Evolutionary conservation across 2,888 invertebrate genomes (phyloP).

Genomic region (Leptinotarsa juncta): DNA sequence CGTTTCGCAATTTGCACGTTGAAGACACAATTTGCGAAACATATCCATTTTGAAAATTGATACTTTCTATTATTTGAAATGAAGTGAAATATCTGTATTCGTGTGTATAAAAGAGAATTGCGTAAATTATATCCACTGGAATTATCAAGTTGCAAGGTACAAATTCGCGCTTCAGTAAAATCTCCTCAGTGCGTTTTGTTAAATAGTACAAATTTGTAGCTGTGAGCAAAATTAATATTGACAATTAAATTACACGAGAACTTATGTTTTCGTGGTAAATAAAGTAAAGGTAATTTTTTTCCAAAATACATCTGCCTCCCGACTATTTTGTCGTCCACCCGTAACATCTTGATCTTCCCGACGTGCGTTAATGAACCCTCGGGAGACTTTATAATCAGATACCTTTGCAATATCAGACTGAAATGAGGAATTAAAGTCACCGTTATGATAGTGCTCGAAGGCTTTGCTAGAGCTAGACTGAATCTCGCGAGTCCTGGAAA

Average conservation of each 20-base stretch:
- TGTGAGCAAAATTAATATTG: no score
- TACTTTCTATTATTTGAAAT: neutral
- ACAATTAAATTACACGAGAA: no score
- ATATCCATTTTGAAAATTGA: neutral
- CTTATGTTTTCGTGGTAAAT: neutral
- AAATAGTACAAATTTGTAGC: no score
- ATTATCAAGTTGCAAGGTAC: no score
- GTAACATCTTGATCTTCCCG: conserved; percentile 43
- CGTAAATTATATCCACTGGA: no score
- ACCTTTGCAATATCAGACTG: conserved; percentile 40
- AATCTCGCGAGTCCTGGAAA: conserved; percentile 15
- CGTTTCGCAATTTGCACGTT: neutral
- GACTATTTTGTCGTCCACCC: conserved; percentile 40
- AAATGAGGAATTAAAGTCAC: conserved; percentile 47
- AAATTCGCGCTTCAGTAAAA: no score
- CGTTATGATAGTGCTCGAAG: conserved; percentile 28
- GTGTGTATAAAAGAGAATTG: no score
- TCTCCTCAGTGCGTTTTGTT: no score
- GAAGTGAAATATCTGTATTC: no score
- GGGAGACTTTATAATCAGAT: conserved; percentile 49
- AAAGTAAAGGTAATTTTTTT: neutral
- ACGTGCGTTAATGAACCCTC: conserved; percentile 51
- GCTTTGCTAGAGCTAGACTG: conserved; percentile 11
- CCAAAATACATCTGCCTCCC: neutral
- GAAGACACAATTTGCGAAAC: no score